phyloP scores from a whole-genome alignment of 2,888 invertebrate genomes.

The Acrobasis suavella region DNA sequence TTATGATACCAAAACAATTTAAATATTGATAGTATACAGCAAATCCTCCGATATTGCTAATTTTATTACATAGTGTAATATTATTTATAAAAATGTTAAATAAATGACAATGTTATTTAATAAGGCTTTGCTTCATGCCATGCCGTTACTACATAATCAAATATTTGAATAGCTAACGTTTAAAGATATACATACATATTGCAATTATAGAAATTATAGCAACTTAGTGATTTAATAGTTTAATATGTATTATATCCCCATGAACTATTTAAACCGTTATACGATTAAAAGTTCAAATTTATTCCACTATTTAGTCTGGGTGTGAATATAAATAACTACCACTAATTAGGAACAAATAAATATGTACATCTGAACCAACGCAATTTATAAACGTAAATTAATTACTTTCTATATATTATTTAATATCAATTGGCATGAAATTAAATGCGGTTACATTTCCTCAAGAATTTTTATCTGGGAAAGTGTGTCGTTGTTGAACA shows the following conservation, averaged over 20 bases:
- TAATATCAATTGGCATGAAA: slow-evolving; percentile 8
- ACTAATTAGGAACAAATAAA: slow-evolving; percentile 19
- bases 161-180: slow-evolving; percentile 28
- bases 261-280: slow-evolving; percentile 19
- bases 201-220: neutral
- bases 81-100: neutral
- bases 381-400: neutral
- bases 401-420: neutral
- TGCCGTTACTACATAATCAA: slow-evolving; percentile 16
- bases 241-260: slow-evolving; percentile 9
- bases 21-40: slow-evolving; percentile 4
- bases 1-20: neutral
- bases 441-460: slow-evolving; percentile 12
- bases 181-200: neutral
- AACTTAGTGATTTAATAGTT: slow-evolving; percentile 12
- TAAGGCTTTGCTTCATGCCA: neutral
- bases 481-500: neutral
- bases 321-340: slow-evolving; percentile 5
- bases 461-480: neutral
- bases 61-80: neutral
- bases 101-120: too few relatives aligned
- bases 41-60: neutral
- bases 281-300: slow-evolving; percentile 18
- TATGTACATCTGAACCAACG: slow-evolving; percentile 7
- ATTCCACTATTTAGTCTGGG: slow-evolving; percentile 6